phyloP scores from a whole-genome alignment of 2,797 vertebrate species.

The Catostomus latipinnis region DNA sequence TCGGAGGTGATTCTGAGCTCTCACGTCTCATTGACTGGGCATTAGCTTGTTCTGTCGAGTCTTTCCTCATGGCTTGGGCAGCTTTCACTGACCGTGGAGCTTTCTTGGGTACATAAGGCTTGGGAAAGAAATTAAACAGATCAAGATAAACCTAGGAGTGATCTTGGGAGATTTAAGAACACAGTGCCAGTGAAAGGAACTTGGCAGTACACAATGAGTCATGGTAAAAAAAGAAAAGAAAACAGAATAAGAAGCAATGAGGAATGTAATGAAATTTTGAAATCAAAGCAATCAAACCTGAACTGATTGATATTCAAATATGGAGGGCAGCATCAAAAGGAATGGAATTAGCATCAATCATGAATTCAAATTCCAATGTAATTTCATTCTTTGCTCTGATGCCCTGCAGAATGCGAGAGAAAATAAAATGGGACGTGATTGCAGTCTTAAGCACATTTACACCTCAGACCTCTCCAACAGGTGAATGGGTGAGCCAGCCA shows the following conservation, averaged over 20 bases:
- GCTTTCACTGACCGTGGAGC: constrained; percentile 74
- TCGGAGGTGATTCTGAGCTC: constrained; percentile 44
- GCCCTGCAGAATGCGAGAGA: constrained; percentile 54
- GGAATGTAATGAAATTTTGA: constrained; percentile 49
- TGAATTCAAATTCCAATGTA: constrained; percentile 61
- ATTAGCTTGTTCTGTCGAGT: constrained; percentile 68
- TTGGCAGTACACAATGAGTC: constrained; percentile 26
- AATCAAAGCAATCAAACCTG: constrained; percentile 62
- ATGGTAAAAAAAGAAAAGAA: constrained; percentile 47
- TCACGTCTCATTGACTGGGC: constrained; percentile 70
- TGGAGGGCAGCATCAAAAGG: constrained; percentile 60
- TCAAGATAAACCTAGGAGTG: constrained; percentile 21
- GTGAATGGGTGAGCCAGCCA: constrained; percentile 24
- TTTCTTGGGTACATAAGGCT: constrained; percentile 82
- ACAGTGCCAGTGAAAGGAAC: constrained; percentile 24
- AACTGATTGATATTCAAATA: constrained; percentile 56
- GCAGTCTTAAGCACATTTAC: constrained; percentile 47
- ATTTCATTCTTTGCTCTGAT: constrained; percentile 60
- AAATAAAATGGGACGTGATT: constrained; percentile 59
- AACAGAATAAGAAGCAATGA: constrained; percentile 55
- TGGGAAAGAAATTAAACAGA: constrained; percentile 45
- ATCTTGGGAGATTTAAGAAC: constrained; percentile 12
- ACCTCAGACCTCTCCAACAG: constrained; percentile 34
- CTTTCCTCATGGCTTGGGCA: constrained; percentile 75
- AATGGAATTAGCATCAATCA: constrained; percentile 63